phyloP scores from a whole-genome alignment of 2,113 vertebrate genomes.

The Prietella phreatophila region DNA sequence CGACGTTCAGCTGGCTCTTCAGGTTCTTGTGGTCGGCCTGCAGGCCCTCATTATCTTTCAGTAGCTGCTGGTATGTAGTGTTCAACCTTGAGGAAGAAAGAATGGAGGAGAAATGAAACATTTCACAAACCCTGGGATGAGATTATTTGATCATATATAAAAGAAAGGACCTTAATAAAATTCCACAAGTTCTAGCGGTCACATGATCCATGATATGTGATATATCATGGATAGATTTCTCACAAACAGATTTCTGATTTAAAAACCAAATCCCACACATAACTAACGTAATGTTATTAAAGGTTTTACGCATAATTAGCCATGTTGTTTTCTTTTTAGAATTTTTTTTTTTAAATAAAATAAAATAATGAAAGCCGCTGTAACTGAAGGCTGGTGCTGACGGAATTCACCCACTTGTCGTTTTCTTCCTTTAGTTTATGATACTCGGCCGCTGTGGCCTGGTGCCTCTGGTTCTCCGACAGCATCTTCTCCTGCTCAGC shows the following conservation, averaged over 20 bases:
- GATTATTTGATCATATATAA: not conserved
- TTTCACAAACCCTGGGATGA: not conserved
- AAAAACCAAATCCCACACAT: not conserved
- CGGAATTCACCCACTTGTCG: constrained; percentile 75
- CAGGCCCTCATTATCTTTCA: constrained; percentile 89
- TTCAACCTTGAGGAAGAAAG: constrained; percentile 74
- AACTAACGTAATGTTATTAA: not conserved
- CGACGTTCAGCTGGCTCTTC: constrained; percentile 87
- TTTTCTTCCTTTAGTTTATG: constrained; percentile 87
- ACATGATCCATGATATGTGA: not conserved
- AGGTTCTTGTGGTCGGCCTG: constrained; percentile 91
- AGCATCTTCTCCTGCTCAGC: constrained; percentile 89
- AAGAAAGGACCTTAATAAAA: not conserved
- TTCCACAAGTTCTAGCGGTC: not conserved
- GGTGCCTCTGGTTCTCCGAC: constrained; percentile 83
- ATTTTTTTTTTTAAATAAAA: too few species aligned
- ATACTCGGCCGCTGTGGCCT: constrained; percentile 81
- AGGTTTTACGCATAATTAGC: not conserved
- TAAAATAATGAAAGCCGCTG: not conserved
- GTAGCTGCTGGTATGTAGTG: constrained; percentile 80
- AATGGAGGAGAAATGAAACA: not conserved
- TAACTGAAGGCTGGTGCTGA: not conserved
- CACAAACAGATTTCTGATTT: too few species aligned
- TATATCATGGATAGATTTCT: too few species aligned
- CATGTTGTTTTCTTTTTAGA: not conserved